Evolutionary conservation across 2,113 vertebrate species (phyloP).

Genomic region (Trematomus loennbergii): DNA sequence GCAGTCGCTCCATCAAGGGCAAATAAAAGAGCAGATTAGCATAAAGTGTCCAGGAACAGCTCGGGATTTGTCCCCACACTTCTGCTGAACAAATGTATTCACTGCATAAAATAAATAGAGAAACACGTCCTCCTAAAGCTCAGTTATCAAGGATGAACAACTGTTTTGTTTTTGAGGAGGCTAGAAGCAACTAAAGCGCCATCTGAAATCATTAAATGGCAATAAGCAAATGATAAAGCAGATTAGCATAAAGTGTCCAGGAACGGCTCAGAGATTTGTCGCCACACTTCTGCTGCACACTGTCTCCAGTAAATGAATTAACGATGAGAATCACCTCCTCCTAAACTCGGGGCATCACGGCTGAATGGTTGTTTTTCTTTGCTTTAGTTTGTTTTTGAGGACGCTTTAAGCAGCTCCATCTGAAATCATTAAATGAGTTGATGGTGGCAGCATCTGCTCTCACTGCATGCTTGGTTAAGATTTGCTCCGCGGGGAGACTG

Average conservation of each 20-base stretch:
- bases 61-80: slow-evolving; percentile 23
- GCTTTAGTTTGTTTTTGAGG: no score
- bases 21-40: slow-evolving; percentile 60
- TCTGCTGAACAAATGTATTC: slow-evolving; percentile 16
- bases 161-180: neutral
- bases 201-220: neutral
- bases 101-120: slow-evolving; percentile 3
- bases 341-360: neutral
- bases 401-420: no score
- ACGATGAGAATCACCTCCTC: neutral
- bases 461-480: slow-evolving; percentile 37
- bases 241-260: slow-evolving; percentile 59
- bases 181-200: neutral
- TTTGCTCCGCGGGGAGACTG: slow-evolving; percentile 31
- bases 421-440: slow-evolving; percentile 25
- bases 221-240: slow-evolving; percentile 37
- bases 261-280: slow-evolving; percentile 28
- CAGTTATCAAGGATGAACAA: slow-evolving; percentile 7
- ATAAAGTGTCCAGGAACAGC: slow-evolving; percentile 41
- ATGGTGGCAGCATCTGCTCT: slow-evolving; percentile 30
- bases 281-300: neutral
- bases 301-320: slow-evolving; percentile 6
- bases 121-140: neutral
- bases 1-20: slow-evolving; percentile 59
- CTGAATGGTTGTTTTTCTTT: no score